A percentile compares a stretch with the other conserved stretches of the same genome.
These are phyloP conservation scores for Polypterus bichir DNA, from an alignment of 2,113 vertebrate genomes.

Conservation along the genomic window DNA sequence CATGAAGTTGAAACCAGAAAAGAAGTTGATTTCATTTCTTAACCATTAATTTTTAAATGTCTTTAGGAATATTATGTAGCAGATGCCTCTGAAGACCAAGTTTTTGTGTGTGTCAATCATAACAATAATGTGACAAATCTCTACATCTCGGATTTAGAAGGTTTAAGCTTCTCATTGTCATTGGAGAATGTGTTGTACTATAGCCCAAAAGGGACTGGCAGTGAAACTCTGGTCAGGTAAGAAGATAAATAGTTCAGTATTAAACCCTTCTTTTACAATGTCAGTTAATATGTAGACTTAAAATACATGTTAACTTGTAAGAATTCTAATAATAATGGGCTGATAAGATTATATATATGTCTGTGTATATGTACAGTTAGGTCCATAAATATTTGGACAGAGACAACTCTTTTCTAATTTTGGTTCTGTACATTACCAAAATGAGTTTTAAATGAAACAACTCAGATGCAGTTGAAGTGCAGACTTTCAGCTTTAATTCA, in stretches of 20 bases:
- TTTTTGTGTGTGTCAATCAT: conserved; percentile 94
- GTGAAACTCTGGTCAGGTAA: conserved; percentile 86
- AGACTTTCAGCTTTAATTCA: no score
- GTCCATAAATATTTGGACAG: no score
- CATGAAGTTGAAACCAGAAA: neutral
- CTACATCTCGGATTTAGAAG: conserved; percentile 90
- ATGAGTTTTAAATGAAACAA: no score
- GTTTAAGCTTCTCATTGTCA: conserved; percentile 82
- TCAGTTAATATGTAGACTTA: no score
- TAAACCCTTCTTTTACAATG: no score
- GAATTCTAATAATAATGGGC: no score
- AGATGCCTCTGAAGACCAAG: conserved; percentile 89
- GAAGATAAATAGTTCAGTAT: neutral
- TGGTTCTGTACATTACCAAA: no score
- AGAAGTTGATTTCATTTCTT: neutral
- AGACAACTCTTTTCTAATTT: no score
- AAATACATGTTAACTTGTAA: no score
- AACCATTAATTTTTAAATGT: neutral
- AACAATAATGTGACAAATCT: conserved; percentile 80
- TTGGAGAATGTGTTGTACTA: conserved; percentile 86
- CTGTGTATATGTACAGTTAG: no score
- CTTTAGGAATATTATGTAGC: conserved; percentile 86
- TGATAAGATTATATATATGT: no score
- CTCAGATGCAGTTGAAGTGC: no score
- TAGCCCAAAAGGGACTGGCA: conserved; percentile 76